Conservation (phyloP, 2,113 vertebrate genomes). For the Istiophorus platypterus region DNA sequence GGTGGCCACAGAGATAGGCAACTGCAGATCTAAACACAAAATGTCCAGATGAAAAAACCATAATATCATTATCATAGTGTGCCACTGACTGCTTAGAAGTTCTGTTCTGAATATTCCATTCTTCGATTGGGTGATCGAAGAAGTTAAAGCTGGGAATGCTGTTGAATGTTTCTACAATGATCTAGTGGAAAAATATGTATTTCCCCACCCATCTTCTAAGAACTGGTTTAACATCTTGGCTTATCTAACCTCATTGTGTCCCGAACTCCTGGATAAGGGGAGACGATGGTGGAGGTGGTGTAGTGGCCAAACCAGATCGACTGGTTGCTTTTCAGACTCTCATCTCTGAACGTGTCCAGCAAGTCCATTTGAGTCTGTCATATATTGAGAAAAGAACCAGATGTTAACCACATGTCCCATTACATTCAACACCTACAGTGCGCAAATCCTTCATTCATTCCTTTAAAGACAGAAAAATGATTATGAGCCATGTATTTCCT, state of each 20-base stretch:
- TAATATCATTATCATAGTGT: not conserved
- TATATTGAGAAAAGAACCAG: not conserved
- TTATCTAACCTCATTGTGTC: slow-evolving; percentile 89
- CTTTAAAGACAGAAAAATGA: not conserved
- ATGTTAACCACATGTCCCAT: not conserved
- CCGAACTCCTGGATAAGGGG: slow-evolving; percentile 90
- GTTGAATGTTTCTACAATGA: not conserved
- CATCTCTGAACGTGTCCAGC: slow-evolving; percentile 85
- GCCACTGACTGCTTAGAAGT: not conserved
- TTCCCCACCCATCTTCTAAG: not conserved
- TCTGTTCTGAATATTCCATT: not conserved
- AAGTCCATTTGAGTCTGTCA: slow-evolving; percentile 89
- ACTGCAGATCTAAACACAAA: slow-evolving; percentile 87
- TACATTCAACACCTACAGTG: not conserved
- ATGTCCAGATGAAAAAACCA: not conserved
- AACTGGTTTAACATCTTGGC: not conserved
- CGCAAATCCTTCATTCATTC: not conserved
- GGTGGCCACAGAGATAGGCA: slow-evolving; percentile 96
- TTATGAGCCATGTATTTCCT: not conserved
- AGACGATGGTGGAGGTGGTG: slow-evolving; percentile 94
- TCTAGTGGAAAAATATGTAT: not conserved
- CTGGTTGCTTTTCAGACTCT: slow-evolving; percentile 91
- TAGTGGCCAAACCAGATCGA: slow-evolving; percentile 98
- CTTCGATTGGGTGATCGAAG: not conserved
- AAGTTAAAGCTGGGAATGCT: not conserved